Percentiles rank a stretch among this genome's conserved stretches.
Conservation (phyloP, 1,140 invertebrate genomes). For the Penaeus vannamei region DNA sequence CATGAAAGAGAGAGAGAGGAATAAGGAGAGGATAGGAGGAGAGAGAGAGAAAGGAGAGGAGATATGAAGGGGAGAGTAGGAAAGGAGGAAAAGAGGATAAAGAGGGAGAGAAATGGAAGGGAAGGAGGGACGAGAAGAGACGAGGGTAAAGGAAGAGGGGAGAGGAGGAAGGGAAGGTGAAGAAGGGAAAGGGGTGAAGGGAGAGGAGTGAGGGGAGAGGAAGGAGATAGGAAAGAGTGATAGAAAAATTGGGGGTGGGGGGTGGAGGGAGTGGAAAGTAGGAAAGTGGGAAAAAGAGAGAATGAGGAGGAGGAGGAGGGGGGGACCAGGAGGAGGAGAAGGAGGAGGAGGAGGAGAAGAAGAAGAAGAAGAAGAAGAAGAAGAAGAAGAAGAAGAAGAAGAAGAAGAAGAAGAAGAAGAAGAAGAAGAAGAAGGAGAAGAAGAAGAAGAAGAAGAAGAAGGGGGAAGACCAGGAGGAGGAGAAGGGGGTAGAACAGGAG, state of each 20-base stretch:
- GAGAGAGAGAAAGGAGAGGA: constrained; percentile 24
- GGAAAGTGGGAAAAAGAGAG: not conserved
- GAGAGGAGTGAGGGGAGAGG: not conserved
- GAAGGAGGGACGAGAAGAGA: too few relatives aligned
- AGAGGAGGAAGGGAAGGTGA: too few relatives aligned
- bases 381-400: not conserved
- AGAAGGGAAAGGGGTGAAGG: too few relatives aligned
- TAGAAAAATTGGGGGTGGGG: too few relatives aligned
- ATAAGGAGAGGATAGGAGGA: not conserved
- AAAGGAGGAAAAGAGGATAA: too few relatives aligned
- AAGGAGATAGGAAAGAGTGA: not conserved
- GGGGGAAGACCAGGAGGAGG: not conserved
- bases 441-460: not conserved
- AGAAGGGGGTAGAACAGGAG: not conserved
- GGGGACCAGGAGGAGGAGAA: not conserved
- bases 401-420: not conserved
- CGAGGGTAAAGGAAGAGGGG: too few relatives aligned
- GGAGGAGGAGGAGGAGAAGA: not conserved
- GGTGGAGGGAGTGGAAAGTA: not conserved
- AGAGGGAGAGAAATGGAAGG: constrained; percentile 20
- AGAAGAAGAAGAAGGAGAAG: not conserved
- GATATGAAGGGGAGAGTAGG: too few relatives aligned
- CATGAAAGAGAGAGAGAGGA: too few relatives aligned
- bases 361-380: not conserved
- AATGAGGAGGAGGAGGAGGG: not conserved